Base-by-base conservation (phyloP, 2,797 vertebrate genomes). In the Etheostoma nigrum region DNA sequence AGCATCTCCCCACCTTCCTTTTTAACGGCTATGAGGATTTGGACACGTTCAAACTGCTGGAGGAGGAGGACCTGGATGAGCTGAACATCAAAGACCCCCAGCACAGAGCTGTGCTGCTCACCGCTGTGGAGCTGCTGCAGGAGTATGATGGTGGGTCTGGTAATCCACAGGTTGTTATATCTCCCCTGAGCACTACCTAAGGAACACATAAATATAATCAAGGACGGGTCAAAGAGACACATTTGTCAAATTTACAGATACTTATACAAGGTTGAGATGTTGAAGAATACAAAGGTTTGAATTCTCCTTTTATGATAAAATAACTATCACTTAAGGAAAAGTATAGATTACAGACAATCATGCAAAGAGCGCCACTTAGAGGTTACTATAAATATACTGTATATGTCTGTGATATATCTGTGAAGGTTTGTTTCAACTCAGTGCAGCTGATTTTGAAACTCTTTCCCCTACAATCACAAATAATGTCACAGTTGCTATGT, bases 1-100 rank as follows among this genome's bases (percentile, higher is more conserved):
- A 99, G 77, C 97, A 99, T 87, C 97, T 99, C 89, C 97, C 98
- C 62, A 99, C 98, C 4, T 99, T 99, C 88, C 91, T 99, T 5
- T 98, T 99, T 76, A 99, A 99, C 23, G 98, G 98, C 11, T 99
- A 99, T 48, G 98, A 99, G 92, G 98, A 99, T 78, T 86, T 99
- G 90, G 97, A 99, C 87, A 99, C 98, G 0, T 99, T 99, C 86
- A 97, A 98, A 86, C 93, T 99, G 75, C 91, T 99, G 72, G 98
- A 99, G 88, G 97, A 99, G 83, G 98, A 99, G 88, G 98, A 99
- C 89, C 90, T 99, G 92, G 97, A 99, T 13, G 98, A 99, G 90
- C 93, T 99, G 79, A 97, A 98, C 78, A 99, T 99, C 86, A 93
- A 93, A 74, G 97, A 99, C 85, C 94, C 97, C 2, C 96, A 98